Base-by-base conservation (phyloP, 2,888 invertebrate species). In the Tuberolachnus salignus region DNA sequence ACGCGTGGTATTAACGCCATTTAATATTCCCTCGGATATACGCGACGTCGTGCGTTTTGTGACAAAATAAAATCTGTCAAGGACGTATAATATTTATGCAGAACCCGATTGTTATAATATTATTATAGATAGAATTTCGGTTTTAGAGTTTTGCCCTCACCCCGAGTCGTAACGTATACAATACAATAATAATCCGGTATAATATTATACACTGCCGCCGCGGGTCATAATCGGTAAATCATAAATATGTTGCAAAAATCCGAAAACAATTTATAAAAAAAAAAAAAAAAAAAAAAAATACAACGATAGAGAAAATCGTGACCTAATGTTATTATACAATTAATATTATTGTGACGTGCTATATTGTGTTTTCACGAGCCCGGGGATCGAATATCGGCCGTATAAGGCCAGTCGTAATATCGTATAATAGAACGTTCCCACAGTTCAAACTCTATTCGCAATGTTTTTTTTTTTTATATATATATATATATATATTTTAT, bases 191-290 rank as follows among this genome's bases (percentile, higher is more conserved):
- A n/a, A n/a, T n/a, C n/a, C n/a, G n/a, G n/a, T n/a, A n/a, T n/a
- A n/a, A 14, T 69, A 53, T 26, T n/a, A 19, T 42, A 53, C 10
- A 3, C 13, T 19, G 61, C 61, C 49, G 57, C 49, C 26, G 16
- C 51, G 13, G 73, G 73, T 63, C 51, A 51, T 23, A 42, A 51
- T 51, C 49, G 14, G 34, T 61, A 42, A 34, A 61, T 61, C 11
- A 51, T 72, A 59, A 59, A 71, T 34, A 34, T n/a, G n/a, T 59
- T 61, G 61, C 61, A 72, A 49, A 72, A 72, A 72, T n/a, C 49
- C 72, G 19, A 61, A 72, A 70, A 57, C 55, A 57, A n/a, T 57
- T 55, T 70, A 70, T 70, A 57, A 57, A 70, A 72, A 66, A 53
- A 53, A 8, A 53, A 53, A 53, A 53, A 51, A 14, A 51, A 49